These are phyloP conservation scores for Dinocampus coccinellae DNA, from an alignment of 2,888 invertebrate genomes.

Conservation along the genomic window DNA sequence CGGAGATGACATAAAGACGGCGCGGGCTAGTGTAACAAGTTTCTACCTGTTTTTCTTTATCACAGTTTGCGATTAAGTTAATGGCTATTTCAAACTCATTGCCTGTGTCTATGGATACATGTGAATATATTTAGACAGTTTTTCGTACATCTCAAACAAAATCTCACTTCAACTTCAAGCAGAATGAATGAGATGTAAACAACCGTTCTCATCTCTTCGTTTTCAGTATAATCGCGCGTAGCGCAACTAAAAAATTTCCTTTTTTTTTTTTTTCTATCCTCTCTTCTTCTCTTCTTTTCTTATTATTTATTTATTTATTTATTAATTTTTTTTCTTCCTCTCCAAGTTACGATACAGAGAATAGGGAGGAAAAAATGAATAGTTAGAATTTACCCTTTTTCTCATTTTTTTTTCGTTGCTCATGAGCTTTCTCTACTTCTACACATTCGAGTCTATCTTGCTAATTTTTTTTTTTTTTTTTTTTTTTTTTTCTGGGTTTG, in stretches of 20 bases:
- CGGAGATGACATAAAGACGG: not conserved
- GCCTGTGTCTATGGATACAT: not conserved
- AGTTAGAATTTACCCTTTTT: not conserved
- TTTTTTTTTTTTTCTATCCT: not conserved
- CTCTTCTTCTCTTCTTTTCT: not conserved
- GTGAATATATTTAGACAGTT: not conserved
- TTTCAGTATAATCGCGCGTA: constrained; percentile 28
- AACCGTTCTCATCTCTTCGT: constrained; percentile 42
- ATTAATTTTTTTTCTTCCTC: too few relatives aligned
- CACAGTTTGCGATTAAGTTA: constrained; percentile 42
- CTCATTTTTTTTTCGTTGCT: not conserved
- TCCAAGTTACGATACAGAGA: too few relatives aligned
- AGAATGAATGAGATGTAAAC: constrained; percentile 56
- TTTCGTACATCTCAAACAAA: not conserved
- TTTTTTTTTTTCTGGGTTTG: not conserved
- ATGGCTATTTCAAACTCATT: constrained; percentile 36
- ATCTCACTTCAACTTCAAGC: constrained; percentile 30
- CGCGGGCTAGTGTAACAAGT: not conserved
- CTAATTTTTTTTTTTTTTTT: not conserved
- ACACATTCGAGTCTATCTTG: not conserved
- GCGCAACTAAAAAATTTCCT: constrained; percentile 5
- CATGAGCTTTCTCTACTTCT: constrained; percentile 8
- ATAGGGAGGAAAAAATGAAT: not conserved
- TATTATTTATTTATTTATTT: not conserved
- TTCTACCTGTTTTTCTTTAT: constrained; percentile 25